phyloP scores from a whole-genome alignment of 2,797 vertebrate genomes.

The Atherinosoma microstoma region DNA sequence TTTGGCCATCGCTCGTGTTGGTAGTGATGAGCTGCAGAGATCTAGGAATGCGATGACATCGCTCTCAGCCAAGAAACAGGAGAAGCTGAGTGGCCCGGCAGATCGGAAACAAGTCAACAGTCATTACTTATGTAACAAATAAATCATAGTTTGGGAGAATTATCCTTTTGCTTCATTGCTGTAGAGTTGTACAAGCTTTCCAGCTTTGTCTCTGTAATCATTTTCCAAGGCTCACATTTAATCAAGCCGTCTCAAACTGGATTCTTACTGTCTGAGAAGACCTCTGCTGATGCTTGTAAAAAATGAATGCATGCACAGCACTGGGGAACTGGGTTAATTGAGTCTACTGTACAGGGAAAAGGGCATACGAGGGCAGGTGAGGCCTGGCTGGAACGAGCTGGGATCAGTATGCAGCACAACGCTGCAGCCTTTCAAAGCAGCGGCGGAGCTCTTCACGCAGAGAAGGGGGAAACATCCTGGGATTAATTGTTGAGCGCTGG shows the following conservation, averaged over 20 bases:
- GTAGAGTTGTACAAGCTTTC: background rate
- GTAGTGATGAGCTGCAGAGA: background rate
- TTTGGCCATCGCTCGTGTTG: background rate
- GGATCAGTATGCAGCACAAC: slow-evolving; percentile 50
- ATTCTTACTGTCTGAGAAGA: slow-evolving; percentile 48
- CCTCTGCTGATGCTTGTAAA: slow-evolving; percentile 30
- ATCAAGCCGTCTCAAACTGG: slow-evolving; percentile 34
- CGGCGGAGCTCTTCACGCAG: slow-evolving; percentile 51
- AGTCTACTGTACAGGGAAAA: slow-evolving; percentile 56
- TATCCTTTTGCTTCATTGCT: background rate
- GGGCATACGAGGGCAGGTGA: background rate
- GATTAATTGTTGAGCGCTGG: slow-evolving; percentile 71
- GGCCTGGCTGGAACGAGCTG: slow-evolving; percentile 9
- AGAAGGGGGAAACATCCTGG: slow-evolving; percentile 69
- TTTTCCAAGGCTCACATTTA: slow-evolving; percentile 12
- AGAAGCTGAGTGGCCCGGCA: background rate
- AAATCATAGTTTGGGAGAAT: background rate
- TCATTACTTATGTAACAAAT: background rate
- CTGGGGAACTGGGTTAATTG: slow-evolving; percentile 66
- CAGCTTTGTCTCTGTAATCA: background rate
- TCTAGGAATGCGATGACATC: background rate
- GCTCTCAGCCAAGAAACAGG: background rate
- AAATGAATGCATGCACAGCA: slow-evolving; percentile 43
- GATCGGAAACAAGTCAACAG: background rate
- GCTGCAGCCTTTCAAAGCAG: slow-evolving; percentile 60